A percentile compares a stretch with the other conserved stretches of the same genome.
These are phyloP conservation scores for Pogonocichla stellata DNA, from an alignment of 2,113 vertebrate genomes.

Conservation along the genomic window DNA sequence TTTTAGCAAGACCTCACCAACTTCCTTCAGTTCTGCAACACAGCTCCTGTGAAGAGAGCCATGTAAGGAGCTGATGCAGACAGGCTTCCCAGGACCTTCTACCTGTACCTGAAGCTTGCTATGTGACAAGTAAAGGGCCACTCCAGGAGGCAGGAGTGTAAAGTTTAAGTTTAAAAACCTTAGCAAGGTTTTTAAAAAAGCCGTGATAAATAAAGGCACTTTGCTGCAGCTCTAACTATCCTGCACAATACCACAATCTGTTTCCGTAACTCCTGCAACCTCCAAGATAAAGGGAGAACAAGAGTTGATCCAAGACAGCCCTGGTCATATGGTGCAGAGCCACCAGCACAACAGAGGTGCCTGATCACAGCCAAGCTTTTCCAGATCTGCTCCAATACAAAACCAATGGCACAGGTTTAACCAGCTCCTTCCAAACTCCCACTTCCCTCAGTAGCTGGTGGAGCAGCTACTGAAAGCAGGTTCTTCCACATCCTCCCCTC, in stretches of 20 bases:
- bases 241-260: not conserved
- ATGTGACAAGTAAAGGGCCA: not conserved
- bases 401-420: not conserved
- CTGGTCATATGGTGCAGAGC: rapidly evolving
- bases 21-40: not conserved
- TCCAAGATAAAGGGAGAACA: not conserved
- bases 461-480: not conserved
- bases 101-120: not conserved
- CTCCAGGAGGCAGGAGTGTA: not conserved
- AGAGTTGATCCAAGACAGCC: rapidly evolving
- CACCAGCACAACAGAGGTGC: rapidly evolving
- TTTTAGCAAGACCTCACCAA: not conserved
- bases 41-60: not conserved
- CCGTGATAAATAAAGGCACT: not conserved
- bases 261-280: not conserved
- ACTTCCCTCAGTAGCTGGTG: not conserved
- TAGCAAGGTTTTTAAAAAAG: not conserved
- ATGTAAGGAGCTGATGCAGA: not conserved
- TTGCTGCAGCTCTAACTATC: not conserved
- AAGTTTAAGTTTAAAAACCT: not conserved
- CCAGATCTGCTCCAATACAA: not conserved
- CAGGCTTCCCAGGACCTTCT: not conserved
- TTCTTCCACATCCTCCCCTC: not conserved
- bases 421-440: not conserved
- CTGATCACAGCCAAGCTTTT: not conserved